Evolutionary conservation across 2,113 vertebrate genomes (phyloP), one percentile per base, ranked within the genome.

Genomic region (Anoplopoma fimbria): DNA sequence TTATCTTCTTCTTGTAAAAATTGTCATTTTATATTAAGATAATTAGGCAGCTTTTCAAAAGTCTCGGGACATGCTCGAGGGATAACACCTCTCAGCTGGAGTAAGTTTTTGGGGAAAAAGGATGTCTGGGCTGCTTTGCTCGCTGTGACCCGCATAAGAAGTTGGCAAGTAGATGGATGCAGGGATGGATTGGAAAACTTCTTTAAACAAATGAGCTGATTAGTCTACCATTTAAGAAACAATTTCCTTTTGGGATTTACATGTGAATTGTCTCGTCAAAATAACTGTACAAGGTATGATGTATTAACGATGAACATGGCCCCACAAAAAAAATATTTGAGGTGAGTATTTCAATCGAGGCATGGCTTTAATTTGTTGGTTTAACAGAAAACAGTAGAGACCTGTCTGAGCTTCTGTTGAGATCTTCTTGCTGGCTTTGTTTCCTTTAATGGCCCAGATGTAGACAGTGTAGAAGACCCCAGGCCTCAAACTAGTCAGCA

Each of bases 371-470:
- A 25, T 38, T 10, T 15, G 57, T 70, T 8, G 40, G 6, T 79
- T 74, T n/a, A 64, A 82, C 25, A 84, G 57, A 73, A 72, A 79
- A 3, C 15, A 12, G 45, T 40, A 19, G 31, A 61, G 51, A 96
- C 95, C 96, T 95, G 95, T 96, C 65, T 93, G 83, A 1, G 75
- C 87, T 38, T 86, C 75, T 27, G 86, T 90, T 9, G 87, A 84
- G 19, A 80, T 93, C 76, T 91, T 95, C 90, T 68, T 92, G 93
- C 96, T 96, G 75, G 87, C 74, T 68, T 86, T 92, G 68, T 36
- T 75, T 62, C 94, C 94, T 71, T 94, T 96, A 82, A 95, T 72
- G 58, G 96, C 93, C 95, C 95, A 96, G 69, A 96, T 63, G 4
- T 92, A 19, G 8, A 96, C 87, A 8, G 65, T 80, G 77, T 96